Evolutionary conservation across 2,888 invertebrate species (phyloP).

Genomic region (Bedellia somnulentella): DNA sequence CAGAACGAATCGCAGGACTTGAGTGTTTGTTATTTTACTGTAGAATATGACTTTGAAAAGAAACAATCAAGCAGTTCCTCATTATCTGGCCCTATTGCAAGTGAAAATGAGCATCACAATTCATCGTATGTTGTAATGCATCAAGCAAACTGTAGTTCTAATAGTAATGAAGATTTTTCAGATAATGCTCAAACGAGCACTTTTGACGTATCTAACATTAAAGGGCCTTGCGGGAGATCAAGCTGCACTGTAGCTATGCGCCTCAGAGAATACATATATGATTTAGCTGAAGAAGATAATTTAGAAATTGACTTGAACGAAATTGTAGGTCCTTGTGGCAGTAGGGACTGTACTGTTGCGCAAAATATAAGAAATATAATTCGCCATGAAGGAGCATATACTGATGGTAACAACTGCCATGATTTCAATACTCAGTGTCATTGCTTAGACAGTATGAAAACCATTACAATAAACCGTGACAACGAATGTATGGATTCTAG

Average conservation of each 20-base stretch:
- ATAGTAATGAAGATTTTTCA: too few relatives aligned
- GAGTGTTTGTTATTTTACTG: constrained; percentile 41
- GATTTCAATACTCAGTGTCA: constrained; percentile 45
- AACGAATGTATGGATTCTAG: too few relatives aligned
- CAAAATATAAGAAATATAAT: constrained; percentile 39
- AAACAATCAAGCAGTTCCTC: constrained; percentile 9
- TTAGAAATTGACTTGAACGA: constrained; percentile 29
- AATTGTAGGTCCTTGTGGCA: constrained; percentile 45
- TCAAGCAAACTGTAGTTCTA: too few relatives aligned
- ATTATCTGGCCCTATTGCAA: too few relatives aligned
- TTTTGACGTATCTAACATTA: constrained; percentile 42
- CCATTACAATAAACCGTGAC: too few relatives aligned
- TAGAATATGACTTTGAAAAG: constrained; percentile 30
- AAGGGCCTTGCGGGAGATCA: constrained; percentile 44
- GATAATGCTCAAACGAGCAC: too few relatives aligned
- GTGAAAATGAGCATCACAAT: too few relatives aligned
- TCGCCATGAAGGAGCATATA: constrained; percentile 33
- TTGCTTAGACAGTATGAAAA: too few relatives aligned
- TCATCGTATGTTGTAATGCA: too few relatives aligned
- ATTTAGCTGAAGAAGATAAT: constrained; percentile 38
- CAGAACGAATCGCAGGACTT: constrained; percentile 17
- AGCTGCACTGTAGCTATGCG: constrained; percentile 46
- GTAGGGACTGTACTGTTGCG: constrained; percentile 35
- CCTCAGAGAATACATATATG: constrained; percentile 39
- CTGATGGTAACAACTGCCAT: constrained; percentile 18